Base-by-base conservation (phyloP, 2,113 vertebrate species). In the Polypterus senegalus region DNA sequence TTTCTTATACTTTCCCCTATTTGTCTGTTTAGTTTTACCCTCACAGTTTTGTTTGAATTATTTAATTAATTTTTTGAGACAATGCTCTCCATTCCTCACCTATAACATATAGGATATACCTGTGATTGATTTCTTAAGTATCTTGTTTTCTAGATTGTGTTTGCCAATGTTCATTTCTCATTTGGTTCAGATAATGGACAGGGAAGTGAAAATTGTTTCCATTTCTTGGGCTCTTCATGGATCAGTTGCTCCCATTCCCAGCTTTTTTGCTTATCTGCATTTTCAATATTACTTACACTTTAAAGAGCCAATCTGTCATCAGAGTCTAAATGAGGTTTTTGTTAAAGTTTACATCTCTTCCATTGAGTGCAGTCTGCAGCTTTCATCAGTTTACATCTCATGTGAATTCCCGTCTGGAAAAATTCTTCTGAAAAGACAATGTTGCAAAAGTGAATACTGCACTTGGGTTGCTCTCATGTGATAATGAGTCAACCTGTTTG, bases 241-340 rank as follows among this genome's bases (percentile, higher is more conserved):
- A 60, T 74, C 69, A 69, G 43, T 71, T 64, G 57, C 57, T 63
- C 61, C 54, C 57, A 68, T 71, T 63, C 46, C 57, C 44, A 63
- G 58, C 65, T 66, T 61, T 27, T 54, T 48, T 51, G 65, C 57
- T 53, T 67, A 4, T 48, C 61, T 71, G 71, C 63, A 6, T 43
- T 59, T 1, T 0, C 55, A 60, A 5, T 61, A 53, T 64, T 63
- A 65, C 47, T 60, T 69, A 62, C 57, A 67, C 61, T 51, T 56
- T 76, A 63, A 70, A 73, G 67, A 65, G 7, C 43, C 54, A 61
- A 5, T 62, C 66, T 72, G 70, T 79, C 78, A 67, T 48, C 62
- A 66, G 48, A 3, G 1, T 2, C 66, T 69, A 73, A 70, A 67
- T 74, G 61, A 70, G 66, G 66, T 47, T 58, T 73, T 62, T 61